Conservation (phyloP, 2,888 invertebrate species). For the Caenorhabditis macrosperma region DNA sequence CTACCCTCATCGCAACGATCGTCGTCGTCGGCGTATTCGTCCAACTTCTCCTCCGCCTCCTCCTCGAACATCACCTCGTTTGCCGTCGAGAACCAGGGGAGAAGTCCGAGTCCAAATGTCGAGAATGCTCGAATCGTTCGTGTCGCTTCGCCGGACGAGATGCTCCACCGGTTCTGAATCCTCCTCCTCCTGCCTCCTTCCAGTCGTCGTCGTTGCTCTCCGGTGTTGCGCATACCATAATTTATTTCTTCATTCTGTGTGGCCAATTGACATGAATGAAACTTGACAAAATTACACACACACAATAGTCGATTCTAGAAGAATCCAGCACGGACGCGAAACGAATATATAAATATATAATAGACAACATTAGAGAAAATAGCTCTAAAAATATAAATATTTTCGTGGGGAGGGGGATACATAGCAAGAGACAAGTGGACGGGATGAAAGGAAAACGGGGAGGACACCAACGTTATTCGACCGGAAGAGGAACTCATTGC, state of each 20-base stretch:
- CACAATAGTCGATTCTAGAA: too few relatives aligned
- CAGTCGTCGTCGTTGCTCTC: too few relatives aligned
- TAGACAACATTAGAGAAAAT: too few relatives aligned
- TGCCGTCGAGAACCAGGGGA: constrained; percentile 21
- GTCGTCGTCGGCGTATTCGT: constrained; percentile 38
- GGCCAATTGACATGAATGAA: background rate
- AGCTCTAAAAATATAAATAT: too few relatives aligned
- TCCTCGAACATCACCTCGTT: constrained; percentile 40
- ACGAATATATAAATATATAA: too few relatives aligned
- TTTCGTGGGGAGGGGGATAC: too few relatives aligned
- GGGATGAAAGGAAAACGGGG: too few relatives aligned
- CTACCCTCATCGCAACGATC: constrained; percentile 38
- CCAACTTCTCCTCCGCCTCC: constrained; percentile 31
- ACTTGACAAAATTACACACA: too few relatives aligned
- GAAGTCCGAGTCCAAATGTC: constrained; percentile 9
- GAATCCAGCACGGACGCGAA: too few relatives aligned
- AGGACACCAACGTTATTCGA: too few relatives aligned
- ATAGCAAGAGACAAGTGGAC: too few relatives aligned
- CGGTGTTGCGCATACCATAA: background rate
- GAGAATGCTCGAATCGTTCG: constrained; percentile 50
- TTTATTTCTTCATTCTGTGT: background rate
- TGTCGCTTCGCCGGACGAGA: constrained; percentile 33
- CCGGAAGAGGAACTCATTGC: too few relatives aligned
- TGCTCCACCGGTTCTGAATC: constrained; percentile 30
- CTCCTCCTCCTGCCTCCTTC: background rate